Evolutionary conservation across 2,888 invertebrate species (phyloP), one percentile per base, ranked within the genome.

Genomic region (Harmothoe impar): DNA sequence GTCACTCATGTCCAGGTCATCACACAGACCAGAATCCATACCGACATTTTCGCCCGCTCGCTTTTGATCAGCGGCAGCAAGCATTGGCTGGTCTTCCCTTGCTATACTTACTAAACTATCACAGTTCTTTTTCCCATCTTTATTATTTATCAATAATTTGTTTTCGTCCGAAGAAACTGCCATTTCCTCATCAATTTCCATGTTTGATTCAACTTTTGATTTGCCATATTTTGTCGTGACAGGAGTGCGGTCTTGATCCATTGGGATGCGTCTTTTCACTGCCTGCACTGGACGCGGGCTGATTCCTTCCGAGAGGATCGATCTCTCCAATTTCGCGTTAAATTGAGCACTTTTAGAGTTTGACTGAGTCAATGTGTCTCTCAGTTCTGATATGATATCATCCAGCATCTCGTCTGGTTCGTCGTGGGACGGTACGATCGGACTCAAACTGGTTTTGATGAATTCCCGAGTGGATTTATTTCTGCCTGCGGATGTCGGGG

Each of bases 351-450:
- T 29, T 29, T 89, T 77, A 17, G 89, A 78, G 31, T 77, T 43
- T 3, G 62, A 51, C 29, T 62, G 51, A n/a, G 78, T 51, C 17
- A 89, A 51, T 7, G 43, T 89, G 12, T 31, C 51, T n/a, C 72
- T 35, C 25, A 89, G 78, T 89, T 89, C 89, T 25, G 43, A 25
- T n/a, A 89, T 51, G 31, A 89, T 77, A 23, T 89, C 89, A 78
- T 89, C 89, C 54, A 89, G 25, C 20, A 78, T 78, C n/a, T 89
- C 89, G n/a, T 89, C 78, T 43, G 72, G 77, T 15, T 89, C 89
- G 51, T 68, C 43, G 15, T 89, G 68, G 23, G 62, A 3, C 1
- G 62, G 62, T 3, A 62, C 25, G 15, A 25, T 25, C n/a, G 25
- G 23, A 62, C 62, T 62, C 25, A 25, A 25, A 62, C n/a, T 12